Percentiles rank a stretch among this genome's conserved stretches.
Evolutionary conservation across 2,797 vertebrate genomes (phyloP).

Genomic region (Ceyx erithaca): DNA sequence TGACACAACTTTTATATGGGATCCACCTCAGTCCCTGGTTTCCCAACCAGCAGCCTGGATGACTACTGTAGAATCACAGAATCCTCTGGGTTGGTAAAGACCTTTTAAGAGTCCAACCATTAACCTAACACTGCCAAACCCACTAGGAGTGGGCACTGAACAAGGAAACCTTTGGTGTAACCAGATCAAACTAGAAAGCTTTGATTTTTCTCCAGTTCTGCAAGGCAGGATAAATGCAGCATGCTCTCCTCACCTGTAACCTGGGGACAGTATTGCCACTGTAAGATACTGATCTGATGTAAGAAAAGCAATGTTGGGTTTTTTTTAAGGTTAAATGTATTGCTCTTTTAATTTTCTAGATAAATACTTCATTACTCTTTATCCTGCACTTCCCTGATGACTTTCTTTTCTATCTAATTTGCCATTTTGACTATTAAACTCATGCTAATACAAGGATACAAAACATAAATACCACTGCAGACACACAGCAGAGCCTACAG

Average conservation of each 20-base stretch:
- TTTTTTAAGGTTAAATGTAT: background rate
- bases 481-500: background rate
- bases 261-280: background rate
- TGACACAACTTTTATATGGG: background rate
- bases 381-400: background rate
- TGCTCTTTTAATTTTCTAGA: background rate
- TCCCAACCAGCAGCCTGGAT: background rate
- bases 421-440: slow-evolving; percentile 28
- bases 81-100: no score
- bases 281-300: background rate
- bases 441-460: background rate
- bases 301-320: background rate
- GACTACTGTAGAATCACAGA: background rate
- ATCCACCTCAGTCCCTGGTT: background rate
- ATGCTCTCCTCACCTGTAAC: background rate
- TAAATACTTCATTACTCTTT: background rate
- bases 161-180: background rate
- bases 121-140: no score
- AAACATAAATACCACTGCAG: background rate
- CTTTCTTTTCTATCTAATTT: background rate
- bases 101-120: no score
- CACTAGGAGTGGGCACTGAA: background rate
- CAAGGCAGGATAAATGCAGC: background rate
- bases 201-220: background rate
- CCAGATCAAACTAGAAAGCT: background rate